Base-by-base conservation (phyloP, 2,888 invertebrate genomes). In the Neoscelio sp. region DNA sequence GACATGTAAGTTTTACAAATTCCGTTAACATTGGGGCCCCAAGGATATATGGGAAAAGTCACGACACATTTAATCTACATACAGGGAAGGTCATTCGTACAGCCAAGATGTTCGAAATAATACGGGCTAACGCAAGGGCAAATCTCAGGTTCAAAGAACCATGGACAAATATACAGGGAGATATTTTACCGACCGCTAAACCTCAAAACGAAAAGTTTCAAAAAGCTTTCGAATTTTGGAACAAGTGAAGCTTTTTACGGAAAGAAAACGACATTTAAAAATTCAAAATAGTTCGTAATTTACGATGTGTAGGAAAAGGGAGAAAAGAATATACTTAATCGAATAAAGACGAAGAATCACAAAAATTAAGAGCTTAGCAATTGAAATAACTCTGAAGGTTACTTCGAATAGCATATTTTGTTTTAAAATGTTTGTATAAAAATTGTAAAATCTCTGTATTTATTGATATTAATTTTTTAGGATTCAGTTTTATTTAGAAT, bases 141-240 rank as follows among this genome's bases (percentile, higher is more conserved):
- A 46, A 35, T 20, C n/a, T 17, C 17, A 20, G 8, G 4, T 15
- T 1, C 18, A 33, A 18, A 12, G 28, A 38, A 12, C 26, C 6
- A 6, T 17, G 42, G 70, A 82, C 62, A 30, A 70, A 42, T 46
- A 26, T 52, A 1, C 52, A 54, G 12, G 64, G 46, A 40, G 44
- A 65, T 10, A 58, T 56, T 62, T 38, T 62, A 15, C 58, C 79
- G 8, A 28, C 80, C 81, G 68, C 67, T 2, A 86, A 87, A 38
- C 83, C 86, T 6, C 85, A 87, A 28, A 89, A 87, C 77, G 89
- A 90, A 17, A 85, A 87, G 65, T 85, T 91, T 78, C 91, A 91
- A 40, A 90, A 91, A 83, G 91, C 91, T 12, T 90, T 91, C 67
- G 91, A 90, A 3, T 91, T 91, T 84, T 92, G 91, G 91, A 91